Evolutionary conservation across 2,113 vertebrate genomes (phyloP).

Genomic region (Oxyruncus cristatus): DNA sequence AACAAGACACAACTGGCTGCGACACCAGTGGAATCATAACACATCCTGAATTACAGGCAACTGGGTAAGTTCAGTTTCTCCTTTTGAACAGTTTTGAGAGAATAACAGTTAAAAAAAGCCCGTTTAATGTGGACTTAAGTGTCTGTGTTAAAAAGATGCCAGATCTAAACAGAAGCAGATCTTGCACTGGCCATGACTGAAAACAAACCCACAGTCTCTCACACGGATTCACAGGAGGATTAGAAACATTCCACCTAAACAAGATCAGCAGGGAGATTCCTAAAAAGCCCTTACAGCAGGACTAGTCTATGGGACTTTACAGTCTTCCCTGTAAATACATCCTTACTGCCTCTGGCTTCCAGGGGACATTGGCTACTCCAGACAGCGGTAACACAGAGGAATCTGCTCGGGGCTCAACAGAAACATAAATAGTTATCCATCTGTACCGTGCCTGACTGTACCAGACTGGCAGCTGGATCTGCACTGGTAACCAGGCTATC

Average conservation of each 20-base stretch:
- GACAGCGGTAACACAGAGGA: not conserved
- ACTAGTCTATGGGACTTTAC: not conserved
- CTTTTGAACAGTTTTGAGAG: not conserved
- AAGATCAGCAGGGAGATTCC: not conserved
- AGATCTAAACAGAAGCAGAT: not conserved
- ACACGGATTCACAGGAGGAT: not conserved
- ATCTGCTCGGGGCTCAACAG: conserved; percentile 4
- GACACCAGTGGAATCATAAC: not conserved
- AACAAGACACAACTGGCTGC: conserved; percentile 23
- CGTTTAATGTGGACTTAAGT: not conserved
- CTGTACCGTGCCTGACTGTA: not conserved
- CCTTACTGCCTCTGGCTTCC: not conserved
- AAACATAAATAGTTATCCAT: conserved; percentile 3
- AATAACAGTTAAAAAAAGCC: not conserved
- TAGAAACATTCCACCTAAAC: not conserved
- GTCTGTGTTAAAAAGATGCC: not conserved
- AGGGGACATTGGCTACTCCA: not conserved
- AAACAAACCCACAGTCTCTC: not conserved
- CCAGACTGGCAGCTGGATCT: conserved; percentile 24
- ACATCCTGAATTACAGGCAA: conserved; percentile 14
- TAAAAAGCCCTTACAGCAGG: not conserved
- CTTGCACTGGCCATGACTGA: not conserved
- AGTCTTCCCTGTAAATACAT: not conserved
- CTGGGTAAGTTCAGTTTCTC: not conserved
- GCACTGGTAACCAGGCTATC: not conserved